Base-by-base conservation (phyloP, 2,797 vertebrate genomes). In the Leptodactylus fallax region DNA sequence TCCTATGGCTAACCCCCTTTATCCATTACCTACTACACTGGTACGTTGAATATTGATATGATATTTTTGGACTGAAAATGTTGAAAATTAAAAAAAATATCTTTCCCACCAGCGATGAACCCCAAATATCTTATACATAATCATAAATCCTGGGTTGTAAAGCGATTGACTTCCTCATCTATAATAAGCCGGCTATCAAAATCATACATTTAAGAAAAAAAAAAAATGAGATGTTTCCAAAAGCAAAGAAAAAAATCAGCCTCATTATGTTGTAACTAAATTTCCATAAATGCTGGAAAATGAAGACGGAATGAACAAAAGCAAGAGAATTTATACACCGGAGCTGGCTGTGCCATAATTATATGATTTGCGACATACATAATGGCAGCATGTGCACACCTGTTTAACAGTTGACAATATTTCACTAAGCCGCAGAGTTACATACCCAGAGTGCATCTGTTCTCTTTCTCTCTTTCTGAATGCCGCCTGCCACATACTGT, bases 361-460 rank as follows among this genome's bases (percentile, higher is more conserved):
- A 86, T 86, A 89, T 89, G 79, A 89, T 89, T 89, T 89, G 88
- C 84, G 77, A 72, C 84, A 83, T 72, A 78, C 55, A 85, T 85
- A 88, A 88, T 85, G 65, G 67, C 67, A 81, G 63, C 79, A 83
- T 69, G 69, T 23, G 65, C 84, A 69, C 88, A 89, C 87, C 87
- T 89, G 87, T 71, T 89, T 82, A 89, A 86, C 79, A 72, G 69
- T 76, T 71, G 87, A 86, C 88, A 83, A 65, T 85, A 63, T 81
- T 79, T 85, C 21, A 63, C 69, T 65, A 82, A 76, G 56, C 69
- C 51, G 55, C 16, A 19, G 79, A 58, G 78, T 87, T 84, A 4
- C 36, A 2, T 36, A 79, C 72, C 25, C 19, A 80, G 56, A 55
- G 11, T 61, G 76, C 82, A 80, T 80, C 87, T 85, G 82, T 16